phyloP scores from a whole-genome alignment of 2,888 invertebrate species.

The Caenorhabditis sulstoni region DNA sequence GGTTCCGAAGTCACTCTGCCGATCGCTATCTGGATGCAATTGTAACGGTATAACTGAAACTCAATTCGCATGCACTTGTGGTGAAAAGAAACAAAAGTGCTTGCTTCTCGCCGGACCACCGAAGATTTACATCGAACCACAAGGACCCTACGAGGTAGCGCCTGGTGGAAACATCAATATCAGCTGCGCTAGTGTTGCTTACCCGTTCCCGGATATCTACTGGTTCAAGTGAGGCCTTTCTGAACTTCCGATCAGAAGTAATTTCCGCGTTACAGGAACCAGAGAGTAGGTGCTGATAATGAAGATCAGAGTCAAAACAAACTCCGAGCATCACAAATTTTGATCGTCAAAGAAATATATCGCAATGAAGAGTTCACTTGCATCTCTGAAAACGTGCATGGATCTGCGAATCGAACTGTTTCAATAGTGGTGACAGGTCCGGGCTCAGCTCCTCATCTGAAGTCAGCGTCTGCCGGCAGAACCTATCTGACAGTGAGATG shows the following conservation, averaged over 20 bases:
- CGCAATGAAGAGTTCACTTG: slow-evolving; percentile 77
- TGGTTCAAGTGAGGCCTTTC: slow-evolving; percentile 73
- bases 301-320: slow-evolving; percentile 14
- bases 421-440: slow-evolving; percentile 76
- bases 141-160: slow-evolving; percentile 77
- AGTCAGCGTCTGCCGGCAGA: slow-evolving; percentile 71
- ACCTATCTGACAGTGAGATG: slow-evolving; percentile 70
- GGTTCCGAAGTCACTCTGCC: slow-evolving; percentile 77
- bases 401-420: slow-evolving; percentile 71
- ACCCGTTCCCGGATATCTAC: slow-evolving; percentile 78
- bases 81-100: slow-evolving; percentile 76
- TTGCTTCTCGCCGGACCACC: slow-evolving; percentile 76
- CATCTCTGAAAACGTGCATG: slow-evolving; percentile 75
- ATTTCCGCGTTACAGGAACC: slow-evolving; percentile 30
- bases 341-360: slow-evolving; percentile 78
- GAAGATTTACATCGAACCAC: slow-evolving; percentile 78
- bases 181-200: slow-evolving; percentile 78
- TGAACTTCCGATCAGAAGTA: neutral
- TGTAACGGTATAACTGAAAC: slow-evolving; percentile 75
- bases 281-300: slow-evolving; percentile 25
- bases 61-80: slow-evolving; percentile 77
- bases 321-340: slow-evolving; percentile 67
- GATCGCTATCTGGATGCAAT: slow-evolving; percentile 76
- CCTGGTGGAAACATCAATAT: slow-evolving; percentile 80
- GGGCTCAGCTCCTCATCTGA: slow-evolving; percentile 75